Percentiles rank a stretch among this genome's conserved stretches.
These are phyloP conservation scores for Rhyacophila evoluta DNA, from an alignment of 2,888 invertebrate genomes.

Conservation along the genomic window DNA sequence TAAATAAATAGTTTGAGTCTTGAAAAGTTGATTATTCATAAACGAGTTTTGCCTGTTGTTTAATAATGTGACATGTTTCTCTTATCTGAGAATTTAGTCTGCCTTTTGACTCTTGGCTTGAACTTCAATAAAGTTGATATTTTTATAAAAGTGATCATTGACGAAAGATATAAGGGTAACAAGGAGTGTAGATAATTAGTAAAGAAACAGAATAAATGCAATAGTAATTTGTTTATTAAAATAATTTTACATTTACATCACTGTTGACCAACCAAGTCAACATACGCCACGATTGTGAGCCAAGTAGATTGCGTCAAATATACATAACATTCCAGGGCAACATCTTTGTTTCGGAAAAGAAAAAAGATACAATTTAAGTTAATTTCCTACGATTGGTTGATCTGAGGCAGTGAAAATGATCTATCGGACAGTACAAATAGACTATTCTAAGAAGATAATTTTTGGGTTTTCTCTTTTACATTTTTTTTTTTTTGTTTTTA, in stretches of 20 bases:
- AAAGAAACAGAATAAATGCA: background rate
- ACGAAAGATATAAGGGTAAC: too few relatives aligned
- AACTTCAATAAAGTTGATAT: too few relatives aligned
- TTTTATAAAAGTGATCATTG: too few relatives aligned
- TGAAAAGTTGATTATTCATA: too few relatives aligned
- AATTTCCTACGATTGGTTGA: slow-evolving; percentile 43
- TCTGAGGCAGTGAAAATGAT: slow-evolving; percentile 48
- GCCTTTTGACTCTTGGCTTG: too few relatives aligned
- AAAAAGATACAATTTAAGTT: background rate
- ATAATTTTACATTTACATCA: slow-evolving; percentile 52
- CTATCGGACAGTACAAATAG: slow-evolving; percentile 53
- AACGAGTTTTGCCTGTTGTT: too few relatives aligned
- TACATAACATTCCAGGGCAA: background rate
- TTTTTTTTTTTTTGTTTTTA: slow-evolving; percentile 50
- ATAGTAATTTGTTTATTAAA: slow-evolving; percentile 53
- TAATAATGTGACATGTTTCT: too few relatives aligned
- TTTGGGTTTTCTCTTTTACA: slow-evolving; percentile 54
- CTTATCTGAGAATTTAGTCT: too few relatives aligned
- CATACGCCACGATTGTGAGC: background rate
- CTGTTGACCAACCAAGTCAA: slow-evolving; percentile 49
- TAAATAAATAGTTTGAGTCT: too few relatives aligned
- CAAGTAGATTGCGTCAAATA: background rate
- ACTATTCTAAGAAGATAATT: slow-evolving; percentile 54
- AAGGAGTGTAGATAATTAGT: too few relatives aligned
- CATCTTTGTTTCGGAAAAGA: background rate